Evolutionary conservation across 2,797 vertebrate genomes (phyloP), one percentile per base, ranked within the genome.

Genomic region (Pterois miles): DNA sequence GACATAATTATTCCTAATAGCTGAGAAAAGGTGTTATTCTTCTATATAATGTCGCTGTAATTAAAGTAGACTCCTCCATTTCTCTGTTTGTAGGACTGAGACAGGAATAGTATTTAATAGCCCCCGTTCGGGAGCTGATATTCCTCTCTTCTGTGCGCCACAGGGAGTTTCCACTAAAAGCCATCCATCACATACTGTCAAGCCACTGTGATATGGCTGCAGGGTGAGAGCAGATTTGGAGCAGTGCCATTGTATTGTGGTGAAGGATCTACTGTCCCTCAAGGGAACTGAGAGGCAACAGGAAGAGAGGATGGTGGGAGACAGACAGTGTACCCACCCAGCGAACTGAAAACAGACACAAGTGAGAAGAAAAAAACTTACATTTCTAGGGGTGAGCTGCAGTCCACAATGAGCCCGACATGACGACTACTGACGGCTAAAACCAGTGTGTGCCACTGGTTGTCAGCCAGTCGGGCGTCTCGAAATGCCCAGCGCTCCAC

Each of bases 371-470:
- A 25, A 12, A 31, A 22, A 58, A 94, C 96, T 94, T 94, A 99
- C 98, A 96, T 89, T 80, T 98, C 96, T 73, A 93, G 71, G 0
- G 96, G 95, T 36, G 92, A 7, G 40, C 90, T 91, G 73, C 98
- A 99, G 94, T 99, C 98, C 79, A 94, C 88, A 0, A 94, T 96
- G 82, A 99, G 95, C 16, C 94, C 96, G 67, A 95, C 95, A n/a
- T 94, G 94, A 11, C 81, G 90, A 20, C 91, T 91, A 0, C 93
- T 94, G 13, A 99, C 85, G 0, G 93, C 93, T 79, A 99, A 86
- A 73, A 98, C 60, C 25, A 99, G 89, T 0, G 97, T 97, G 94
- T 98, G 98, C 98, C 98, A 99, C 53, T 70, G 95, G 87, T 90
- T 90, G 73, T 98, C 96, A 0, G 82, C 80, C 70, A 98, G 88